These are phyloP conservation scores for Tuta absoluta DNA, from an alignment of 2,888 invertebrate genomes.

Conservation along the genomic window DNA sequence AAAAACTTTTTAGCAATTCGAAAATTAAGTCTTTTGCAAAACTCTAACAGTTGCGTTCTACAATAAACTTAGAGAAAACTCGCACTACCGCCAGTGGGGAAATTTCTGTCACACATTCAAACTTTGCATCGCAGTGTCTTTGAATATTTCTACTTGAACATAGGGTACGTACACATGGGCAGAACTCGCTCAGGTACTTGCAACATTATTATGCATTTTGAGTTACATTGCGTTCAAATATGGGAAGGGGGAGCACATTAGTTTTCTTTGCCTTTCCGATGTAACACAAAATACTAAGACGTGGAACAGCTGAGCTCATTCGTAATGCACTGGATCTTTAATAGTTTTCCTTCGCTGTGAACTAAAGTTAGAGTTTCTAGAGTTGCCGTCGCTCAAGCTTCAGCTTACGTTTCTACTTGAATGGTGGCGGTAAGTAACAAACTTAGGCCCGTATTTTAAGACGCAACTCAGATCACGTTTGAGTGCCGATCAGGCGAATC, in stretches of 20 bases:
- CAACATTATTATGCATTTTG: background rate
- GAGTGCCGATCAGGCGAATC: too few relatives aligned
- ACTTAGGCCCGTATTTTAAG: too few relatives aligned
- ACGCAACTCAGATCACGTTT: too few relatives aligned
- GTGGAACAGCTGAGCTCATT: background rate
- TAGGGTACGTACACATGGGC: background rate
- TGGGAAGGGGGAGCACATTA: background rate
- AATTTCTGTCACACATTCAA: constrained; percentile 6
- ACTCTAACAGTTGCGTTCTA: background rate
- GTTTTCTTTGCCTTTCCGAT: background rate
- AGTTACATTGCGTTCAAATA: background rate
- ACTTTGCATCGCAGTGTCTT: constrained; percentile 5
- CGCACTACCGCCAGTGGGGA: background rate
- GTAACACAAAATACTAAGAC: background rate
- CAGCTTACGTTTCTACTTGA: background rate
- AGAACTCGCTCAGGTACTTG: background rate
- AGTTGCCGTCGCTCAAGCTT: constrained; percentile 5
- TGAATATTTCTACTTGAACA: background rate
- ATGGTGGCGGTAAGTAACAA: background rate
- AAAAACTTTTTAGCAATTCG: background rate
- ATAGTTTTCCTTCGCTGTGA: background rate
- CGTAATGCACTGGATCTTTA: constrained; percentile 1
- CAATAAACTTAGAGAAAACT: constrained; percentile 5
- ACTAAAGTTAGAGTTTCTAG: background rate
- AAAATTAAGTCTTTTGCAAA: background rate